Conservation (phyloP, 2,888 invertebrate species). For the Dioctria rufipes region DNA sequence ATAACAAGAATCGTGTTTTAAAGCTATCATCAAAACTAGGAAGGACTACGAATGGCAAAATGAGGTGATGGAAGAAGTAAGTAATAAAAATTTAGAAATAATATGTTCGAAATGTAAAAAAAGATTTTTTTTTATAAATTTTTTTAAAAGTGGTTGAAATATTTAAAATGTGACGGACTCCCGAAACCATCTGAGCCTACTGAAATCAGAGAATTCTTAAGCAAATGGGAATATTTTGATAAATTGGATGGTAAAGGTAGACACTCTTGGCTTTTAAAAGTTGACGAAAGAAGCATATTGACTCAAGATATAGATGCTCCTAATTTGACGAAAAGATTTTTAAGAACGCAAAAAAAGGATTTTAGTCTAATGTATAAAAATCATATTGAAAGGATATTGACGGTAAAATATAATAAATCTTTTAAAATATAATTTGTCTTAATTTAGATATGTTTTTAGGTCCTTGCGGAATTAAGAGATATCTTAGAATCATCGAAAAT, state of each 20-base stretch:
- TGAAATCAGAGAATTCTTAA: slow-evolving; percentile 18
- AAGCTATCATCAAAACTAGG: neutral
- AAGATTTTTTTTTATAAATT: neutral
- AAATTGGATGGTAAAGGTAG: neutral
- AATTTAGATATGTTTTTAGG: neutral
- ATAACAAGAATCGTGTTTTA: neutral
- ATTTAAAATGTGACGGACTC: slow-evolving; percentile 8
- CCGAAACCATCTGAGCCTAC: neutral
- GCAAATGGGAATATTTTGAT: slow-evolving; percentile 23
- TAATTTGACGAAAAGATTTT: neutral
- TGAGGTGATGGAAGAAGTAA: neutral
- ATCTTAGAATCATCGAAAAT: neutral
- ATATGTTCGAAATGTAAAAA: neutral
- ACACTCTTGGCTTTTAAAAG: neutral
- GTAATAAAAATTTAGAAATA: neutral
- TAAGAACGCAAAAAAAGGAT: slow-evolving; percentile 54
- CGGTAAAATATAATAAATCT: slow-evolving; percentile 51
- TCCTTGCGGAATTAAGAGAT: neutral
- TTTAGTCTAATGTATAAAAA: slow-evolving; percentile 62
- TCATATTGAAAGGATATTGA: slow-evolving; percentile 61
- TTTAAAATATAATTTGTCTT: too few relatives aligned
- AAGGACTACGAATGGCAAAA: neutral
- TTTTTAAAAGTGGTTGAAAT: neutral
- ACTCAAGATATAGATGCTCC: slow-evolving; percentile 29
- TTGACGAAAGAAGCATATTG: slow-evolving; percentile 21